Evolutionary conservation across 2,797 vertebrate species (phyloP).

Genomic region (Hirundo rustica): DNA sequence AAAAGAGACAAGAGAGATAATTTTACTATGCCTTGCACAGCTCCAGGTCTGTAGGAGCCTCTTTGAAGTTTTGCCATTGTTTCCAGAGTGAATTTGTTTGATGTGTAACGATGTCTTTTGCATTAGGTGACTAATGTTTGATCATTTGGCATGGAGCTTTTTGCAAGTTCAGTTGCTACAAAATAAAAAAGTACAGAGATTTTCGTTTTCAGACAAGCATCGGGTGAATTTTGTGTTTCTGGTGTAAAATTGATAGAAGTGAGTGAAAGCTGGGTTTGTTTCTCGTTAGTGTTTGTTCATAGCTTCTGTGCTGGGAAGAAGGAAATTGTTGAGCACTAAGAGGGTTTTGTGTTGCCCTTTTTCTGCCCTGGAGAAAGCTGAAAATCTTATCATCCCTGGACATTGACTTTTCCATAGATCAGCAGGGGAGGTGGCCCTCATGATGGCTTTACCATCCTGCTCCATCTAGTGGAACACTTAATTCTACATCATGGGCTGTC

Average conservation of each 20-base stretch:
- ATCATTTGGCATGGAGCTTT: not conserved
- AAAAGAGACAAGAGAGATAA: slow-evolving; percentile 40
- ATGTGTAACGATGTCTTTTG: not conserved
- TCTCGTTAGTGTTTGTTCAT: not conserved
- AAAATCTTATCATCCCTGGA: not conserved
- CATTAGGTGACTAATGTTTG: slow-evolving; percentile 25
- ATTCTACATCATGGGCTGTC: not conserved
- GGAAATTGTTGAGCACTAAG: not conserved
- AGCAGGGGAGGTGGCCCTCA: not conserved
- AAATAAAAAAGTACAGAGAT: not conserved
- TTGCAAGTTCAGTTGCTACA: not conserved
- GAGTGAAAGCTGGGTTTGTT: not conserved
- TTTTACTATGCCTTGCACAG: slow-evolving; percentile 33
- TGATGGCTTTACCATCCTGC: slow-evolving; percentile 37
- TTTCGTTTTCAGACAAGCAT: not conserved
- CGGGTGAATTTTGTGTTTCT: not conserved
- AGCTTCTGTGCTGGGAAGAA: not conserved
- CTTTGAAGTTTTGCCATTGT: slow-evolving; percentile 58
- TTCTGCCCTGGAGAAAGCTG: not conserved
- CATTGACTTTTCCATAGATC: not conserved
- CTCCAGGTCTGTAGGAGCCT: slow-evolving; percentile 20
- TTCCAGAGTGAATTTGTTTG: slow-evolving; percentile 31
- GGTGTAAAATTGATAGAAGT: not conserved
- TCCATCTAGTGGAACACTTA: slow-evolving; percentile 58
- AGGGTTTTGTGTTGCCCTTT: not conserved